Evolutionary conservation across 1,140 invertebrate genomes (phyloP), one percentile per base, ranked within the genome.

Genomic region (Drosophila kurseongensis): DNA sequence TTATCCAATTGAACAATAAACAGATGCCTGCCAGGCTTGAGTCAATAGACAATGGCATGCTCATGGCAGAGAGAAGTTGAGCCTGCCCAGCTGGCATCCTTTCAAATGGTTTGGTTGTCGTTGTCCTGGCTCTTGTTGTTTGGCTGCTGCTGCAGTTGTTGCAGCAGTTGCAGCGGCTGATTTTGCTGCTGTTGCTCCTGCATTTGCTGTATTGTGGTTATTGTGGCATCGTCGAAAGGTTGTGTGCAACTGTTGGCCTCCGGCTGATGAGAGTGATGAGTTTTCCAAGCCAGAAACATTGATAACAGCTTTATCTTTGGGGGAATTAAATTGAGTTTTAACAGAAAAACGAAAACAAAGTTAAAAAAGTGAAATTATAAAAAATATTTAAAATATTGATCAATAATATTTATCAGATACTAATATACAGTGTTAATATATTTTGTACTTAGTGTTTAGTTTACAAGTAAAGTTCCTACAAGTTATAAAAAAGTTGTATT

Each of bases 1-100:
- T 89, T 90, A 89, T 84, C 80, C 80, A 89, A 89, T 89, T 89
- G 80, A 80, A 84, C 80, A 89, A 89, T 90, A 90, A 89, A 85
- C 84, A 89, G 80, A 84, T 83, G 83, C 67, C 83, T 78, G 66
- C 57, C 68, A 71, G 78, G 73, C 45, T 72, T 77, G 54, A 89
- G 84, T 84, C 85, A 84, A 88, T 89, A 89, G 80, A 86, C 80
- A 84, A 84, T 71, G 74, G 36, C 40, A 32, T 35, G 54, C 48
- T 45, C 1, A 13, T 14, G 32, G 41, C 52, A 32, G 23, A 55
- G 35, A 12, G 61, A 50, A 14, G 40, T 32, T 52, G 81, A 56
- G 42, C 36, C 55, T 14, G 54, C 59, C 69, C 83, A 89, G 79
- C 79, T 86, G 72, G 60, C 72, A 76, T 12, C 38, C 62, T 68